Evolutionary conservation across 2,113 vertebrate species (phyloP).

Genomic region (Puntigrus tetrazona): DNA sequence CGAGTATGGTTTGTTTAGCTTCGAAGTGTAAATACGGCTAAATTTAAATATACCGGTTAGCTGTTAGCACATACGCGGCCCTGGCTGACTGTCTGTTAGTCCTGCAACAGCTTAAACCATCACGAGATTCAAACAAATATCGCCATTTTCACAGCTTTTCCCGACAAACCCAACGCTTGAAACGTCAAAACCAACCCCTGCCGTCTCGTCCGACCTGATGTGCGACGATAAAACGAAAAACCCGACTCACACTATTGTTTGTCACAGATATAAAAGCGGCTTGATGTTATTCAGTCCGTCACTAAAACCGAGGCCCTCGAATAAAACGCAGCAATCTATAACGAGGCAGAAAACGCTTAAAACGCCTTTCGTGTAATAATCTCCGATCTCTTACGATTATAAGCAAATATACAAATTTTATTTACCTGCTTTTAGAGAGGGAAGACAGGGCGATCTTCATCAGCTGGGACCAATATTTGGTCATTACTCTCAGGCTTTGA

Average conservation of each 20-base stretch:
- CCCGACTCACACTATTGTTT: slow-evolving; percentile 46
- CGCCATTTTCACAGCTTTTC: neutral
- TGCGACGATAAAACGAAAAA: neutral
- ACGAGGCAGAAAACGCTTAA: neutral
- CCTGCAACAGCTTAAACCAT: slow-evolving; percentile 29
- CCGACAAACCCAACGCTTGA: neutral
- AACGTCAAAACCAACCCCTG: too few relatives aligned
- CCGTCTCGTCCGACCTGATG: neutral
- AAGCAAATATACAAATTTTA: neutral
- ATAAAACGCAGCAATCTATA: slow-evolving; percentile 43
- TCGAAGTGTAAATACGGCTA: neutral
- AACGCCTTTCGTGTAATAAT: neutral
- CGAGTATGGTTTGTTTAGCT: neutral
- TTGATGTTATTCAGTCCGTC: slow-evolving; percentile 38
- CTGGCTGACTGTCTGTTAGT: slow-evolving; percentile 6
- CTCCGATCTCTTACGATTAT: neutral
- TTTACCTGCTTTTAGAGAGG: slow-evolving; percentile 54
- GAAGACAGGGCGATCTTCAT: slow-evolving; percentile 54
- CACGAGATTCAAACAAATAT: neutral
- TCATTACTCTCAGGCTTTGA: slow-evolving; percentile 65
- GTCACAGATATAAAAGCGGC: slow-evolving; percentile 29
- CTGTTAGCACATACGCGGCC: slow-evolving; percentile 31
- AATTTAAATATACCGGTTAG: slow-evolving; percentile 47
- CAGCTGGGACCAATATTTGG: slow-evolving; percentile 44
- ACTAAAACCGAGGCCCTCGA: slow-evolving; percentile 47